Conservation (phyloP, 2,797 vertebrate genomes). For the Neosalanx taihuensis region DNA sequence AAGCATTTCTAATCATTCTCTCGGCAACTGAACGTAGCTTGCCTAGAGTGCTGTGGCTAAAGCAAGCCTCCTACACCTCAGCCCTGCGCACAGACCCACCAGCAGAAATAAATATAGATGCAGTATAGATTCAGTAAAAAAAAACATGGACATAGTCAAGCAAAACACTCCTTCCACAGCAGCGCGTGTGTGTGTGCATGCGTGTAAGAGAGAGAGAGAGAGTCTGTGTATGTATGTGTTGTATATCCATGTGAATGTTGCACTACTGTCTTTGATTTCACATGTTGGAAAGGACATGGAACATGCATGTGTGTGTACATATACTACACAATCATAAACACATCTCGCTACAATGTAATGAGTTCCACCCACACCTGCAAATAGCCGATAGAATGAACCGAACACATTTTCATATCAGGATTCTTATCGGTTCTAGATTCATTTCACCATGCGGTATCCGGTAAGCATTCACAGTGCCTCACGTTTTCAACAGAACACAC, state of each 20-base stretch:
- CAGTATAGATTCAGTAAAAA: background rate
- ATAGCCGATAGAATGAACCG: too few relatives aligned
- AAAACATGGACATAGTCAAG: background rate
- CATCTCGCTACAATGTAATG: too few relatives aligned
- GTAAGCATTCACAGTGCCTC: too few relatives aligned
- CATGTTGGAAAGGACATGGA: too few relatives aligned
- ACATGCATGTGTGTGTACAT: too few relatives aligned
- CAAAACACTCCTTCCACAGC: background rate
- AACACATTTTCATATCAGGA: too few relatives aligned
- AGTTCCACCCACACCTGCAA: too few relatives aligned
- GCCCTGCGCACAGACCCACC: constrained; percentile 13
- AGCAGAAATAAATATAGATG: background rate
- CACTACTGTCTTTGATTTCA: background rate
- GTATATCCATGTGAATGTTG: background rate
- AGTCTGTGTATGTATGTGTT: background rate
- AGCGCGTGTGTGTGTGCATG: background rate
- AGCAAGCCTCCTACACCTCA: constrained; percentile 35
- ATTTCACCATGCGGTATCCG: too few relatives aligned
- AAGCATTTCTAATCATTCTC: constrained; percentile 72
- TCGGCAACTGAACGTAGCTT: constrained; percentile 55
- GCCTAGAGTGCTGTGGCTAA: constrained; percentile 61
- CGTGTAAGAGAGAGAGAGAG: background rate
- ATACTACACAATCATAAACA: too few relatives aligned
- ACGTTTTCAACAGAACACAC: too few relatives aligned
- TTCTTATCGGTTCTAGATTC: too few relatives aligned